These are phyloP conservation scores for Diadegma fenestrale DNA, from an alignment of 2,888 invertebrate genomes.

Conservation along the genomic window DNA sequence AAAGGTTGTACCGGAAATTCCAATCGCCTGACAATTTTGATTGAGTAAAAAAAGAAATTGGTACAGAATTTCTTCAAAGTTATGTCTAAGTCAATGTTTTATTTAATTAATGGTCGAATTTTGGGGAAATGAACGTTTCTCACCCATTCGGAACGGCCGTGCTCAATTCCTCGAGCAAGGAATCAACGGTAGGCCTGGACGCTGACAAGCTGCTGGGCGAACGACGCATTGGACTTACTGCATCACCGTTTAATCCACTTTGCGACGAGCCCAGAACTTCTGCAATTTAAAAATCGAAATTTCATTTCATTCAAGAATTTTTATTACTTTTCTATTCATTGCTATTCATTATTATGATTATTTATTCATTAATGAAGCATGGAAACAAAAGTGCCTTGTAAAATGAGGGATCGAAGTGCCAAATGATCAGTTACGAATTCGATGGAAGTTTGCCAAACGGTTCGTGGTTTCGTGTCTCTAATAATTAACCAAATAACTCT, in stretches of 20 bases:
- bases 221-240: constrained; percentile 81
- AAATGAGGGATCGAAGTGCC: constrained; percentile 37
- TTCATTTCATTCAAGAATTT: no score
- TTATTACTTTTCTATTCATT: no score
- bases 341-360: no score
- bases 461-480: constrained; percentile 17
- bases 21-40: background rate
- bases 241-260: constrained; percentile 76
- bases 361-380: constrained; percentile 42
- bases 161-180: constrained; percentile 94
- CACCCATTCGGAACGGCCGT: constrained; percentile 92
- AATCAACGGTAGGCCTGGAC: constrained; percentile 93
- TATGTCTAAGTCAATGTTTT: background rate
- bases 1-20: no score
- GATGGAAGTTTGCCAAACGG: constrained; percentile 44
- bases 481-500: no score
- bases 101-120: background rate
- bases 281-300: constrained; percentile 69
- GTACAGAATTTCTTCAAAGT: background rate
- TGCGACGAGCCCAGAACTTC: constrained; percentile 76
- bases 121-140: constrained; percentile 55
- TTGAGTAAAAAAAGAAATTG: background rate
- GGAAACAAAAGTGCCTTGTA: background rate
- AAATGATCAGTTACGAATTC: constrained; percentile 53
- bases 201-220: constrained; percentile 82